A percentile compares a stretch with the other conserved stretches of the same genome.
These are phyloP conservation scores for Leptopilina drosophilae DNA, from an alignment of 2,888 invertebrate species.

Conservation along the genomic window DNA sequence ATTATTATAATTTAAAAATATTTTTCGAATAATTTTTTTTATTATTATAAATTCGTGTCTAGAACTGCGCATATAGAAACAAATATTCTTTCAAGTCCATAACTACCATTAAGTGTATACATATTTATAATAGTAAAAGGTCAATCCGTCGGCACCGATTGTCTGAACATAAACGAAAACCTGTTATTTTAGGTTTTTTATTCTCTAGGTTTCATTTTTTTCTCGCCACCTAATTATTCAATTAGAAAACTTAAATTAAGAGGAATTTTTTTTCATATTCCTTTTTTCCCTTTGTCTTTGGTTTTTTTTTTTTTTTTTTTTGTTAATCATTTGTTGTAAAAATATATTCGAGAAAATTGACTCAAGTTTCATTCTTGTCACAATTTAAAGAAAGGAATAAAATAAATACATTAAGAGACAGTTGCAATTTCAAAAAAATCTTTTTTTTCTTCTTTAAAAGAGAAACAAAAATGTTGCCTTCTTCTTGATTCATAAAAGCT, in stretches of 20 bases:
- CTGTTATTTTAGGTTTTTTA: slow-evolving; percentile 23
- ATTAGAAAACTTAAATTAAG: not conserved
- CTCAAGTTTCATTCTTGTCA: too few relatives aligned
- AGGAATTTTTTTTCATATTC: not conserved
- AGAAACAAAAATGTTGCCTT: not conserved
- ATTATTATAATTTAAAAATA: too few relatives aligned
- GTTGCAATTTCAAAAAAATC: too few relatives aligned
- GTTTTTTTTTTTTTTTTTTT: not conserved
- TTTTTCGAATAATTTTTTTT: too few relatives aligned
- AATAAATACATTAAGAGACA: too few relatives aligned
- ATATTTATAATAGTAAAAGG: slow-evolving; percentile 10
- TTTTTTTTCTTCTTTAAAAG: too few relatives aligned
- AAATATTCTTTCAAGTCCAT: too few relatives aligned
- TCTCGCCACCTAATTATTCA: not conserved
- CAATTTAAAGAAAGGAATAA: too few relatives aligned
- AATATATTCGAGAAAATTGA: too few relatives aligned
- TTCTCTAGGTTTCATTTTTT: not conserved
- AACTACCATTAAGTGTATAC: not conserved
- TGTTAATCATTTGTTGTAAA: too few relatives aligned
- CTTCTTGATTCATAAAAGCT: slow-evolving; percentile 51
- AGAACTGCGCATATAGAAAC: too few relatives aligned
- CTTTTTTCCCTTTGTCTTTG: not conserved
- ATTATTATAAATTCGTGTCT: too few relatives aligned
- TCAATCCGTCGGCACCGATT: slow-evolving; percentile 1
- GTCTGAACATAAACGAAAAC: slow-evolving; percentile 25